A percentile compares a stretch with the other conserved stretches of the same genome.
Conservation (phyloP, 2,113 vertebrate genomes). For the Marmota flaviventris region DNA sequence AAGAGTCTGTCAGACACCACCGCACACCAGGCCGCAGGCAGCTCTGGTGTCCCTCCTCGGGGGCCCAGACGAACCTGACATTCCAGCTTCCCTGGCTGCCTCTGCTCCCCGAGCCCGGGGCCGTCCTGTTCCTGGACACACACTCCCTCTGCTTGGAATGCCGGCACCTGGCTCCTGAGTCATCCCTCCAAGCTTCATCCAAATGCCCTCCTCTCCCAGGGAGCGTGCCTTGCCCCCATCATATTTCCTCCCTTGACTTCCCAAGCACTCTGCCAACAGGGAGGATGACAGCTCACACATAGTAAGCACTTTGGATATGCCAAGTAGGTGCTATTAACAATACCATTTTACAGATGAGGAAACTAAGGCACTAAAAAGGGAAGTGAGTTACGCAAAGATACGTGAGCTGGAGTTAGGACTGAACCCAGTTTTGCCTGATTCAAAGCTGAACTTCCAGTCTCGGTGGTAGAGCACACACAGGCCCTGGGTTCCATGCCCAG, state of each 20-base stretch:
- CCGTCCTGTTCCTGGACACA: not conserved
- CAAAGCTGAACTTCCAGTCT: not conserved
- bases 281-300: not conserved
- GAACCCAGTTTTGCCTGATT: not conserved
- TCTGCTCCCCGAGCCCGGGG: not conserved
- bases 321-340: not conserved
- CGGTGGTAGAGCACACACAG: not conserved
- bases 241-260: not conserved
- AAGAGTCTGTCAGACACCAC: not conserved
- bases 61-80: not conserved
- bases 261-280: not conserved
- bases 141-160: not conserved
- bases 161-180: not conserved
- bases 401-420: not conserved
- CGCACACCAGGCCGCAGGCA: not conserved
- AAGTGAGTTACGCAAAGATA: not conserved
- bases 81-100: not conserved
- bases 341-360: slow-evolving; percentile 31
- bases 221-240: not conserved
- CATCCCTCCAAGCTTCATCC: not conserved
- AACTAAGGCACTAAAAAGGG: not conserved
- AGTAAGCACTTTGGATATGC: not conserved
- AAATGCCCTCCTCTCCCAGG: not conserved
- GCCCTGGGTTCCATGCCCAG: not conserved
- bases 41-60: not conserved